phyloP scores from a whole-genome alignment of 2,888 invertebrate species.

The Thera obeliscata region DNA sequence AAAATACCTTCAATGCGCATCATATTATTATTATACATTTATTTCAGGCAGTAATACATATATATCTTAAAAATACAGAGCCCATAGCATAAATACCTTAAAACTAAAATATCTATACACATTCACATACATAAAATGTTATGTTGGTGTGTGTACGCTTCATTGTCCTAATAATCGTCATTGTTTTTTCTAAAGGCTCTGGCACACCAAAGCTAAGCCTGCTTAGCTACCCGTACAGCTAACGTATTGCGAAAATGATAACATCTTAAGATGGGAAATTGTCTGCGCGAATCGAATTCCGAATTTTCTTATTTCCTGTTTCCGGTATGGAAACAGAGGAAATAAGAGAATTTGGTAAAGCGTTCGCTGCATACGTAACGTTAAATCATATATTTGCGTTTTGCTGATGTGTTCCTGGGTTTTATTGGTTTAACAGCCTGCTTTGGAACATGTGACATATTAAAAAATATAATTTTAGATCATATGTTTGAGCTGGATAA shows the following conservation, averaged over 20 bases:
- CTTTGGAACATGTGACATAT: too few relatives aligned
- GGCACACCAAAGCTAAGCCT: not conserved
- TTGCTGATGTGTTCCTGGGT: not conserved
- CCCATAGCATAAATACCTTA: too few relatives aligned
- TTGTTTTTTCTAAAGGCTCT: not conserved
- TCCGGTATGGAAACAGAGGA: constrained; percentile 12
- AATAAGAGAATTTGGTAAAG: constrained; percentile 12
- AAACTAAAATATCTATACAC: too few relatives aligned
- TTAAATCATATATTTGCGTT: not conserved
- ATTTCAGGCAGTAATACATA: too few relatives aligned
- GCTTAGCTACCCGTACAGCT: not conserved
- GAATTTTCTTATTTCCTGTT: constrained; percentile 18
- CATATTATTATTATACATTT: too few relatives aligned
- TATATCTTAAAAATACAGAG: too few relatives aligned
- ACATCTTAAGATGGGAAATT: constrained; percentile 13
- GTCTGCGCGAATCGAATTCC: not conserved
- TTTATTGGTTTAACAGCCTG: not conserved
- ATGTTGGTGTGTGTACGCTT: too few relatives aligned
- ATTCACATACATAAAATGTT: too few relatives aligned
- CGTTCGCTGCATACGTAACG: not conserved
- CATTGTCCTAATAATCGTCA: too few relatives aligned
- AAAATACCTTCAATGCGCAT: too few relatives aligned
- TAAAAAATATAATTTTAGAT: too few relatives aligned
- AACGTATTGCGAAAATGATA: constrained; percentile 12
- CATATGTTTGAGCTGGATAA: too few relatives aligned